Evolutionary conservation across 2,888 invertebrate species (phyloP).

Genomic region (Augiades crinisus): DNA sequence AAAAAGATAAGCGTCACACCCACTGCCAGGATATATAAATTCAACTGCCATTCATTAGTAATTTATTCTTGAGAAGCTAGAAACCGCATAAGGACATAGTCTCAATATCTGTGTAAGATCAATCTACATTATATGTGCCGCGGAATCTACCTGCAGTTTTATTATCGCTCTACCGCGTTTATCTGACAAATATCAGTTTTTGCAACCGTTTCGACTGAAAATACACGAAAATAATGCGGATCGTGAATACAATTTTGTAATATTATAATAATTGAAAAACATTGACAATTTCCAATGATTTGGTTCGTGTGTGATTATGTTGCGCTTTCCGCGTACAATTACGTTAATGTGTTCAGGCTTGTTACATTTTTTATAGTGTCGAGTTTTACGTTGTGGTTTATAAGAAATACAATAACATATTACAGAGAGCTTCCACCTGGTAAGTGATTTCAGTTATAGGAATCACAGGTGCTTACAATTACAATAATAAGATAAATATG

Average conservation of each 20-base stretch:
- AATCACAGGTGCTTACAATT: not conserved
- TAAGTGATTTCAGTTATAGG: slow-evolving; percentile 24
- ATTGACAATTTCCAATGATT: slow-evolving; percentile 6
- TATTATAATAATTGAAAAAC: not conserved
- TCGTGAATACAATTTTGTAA: not conserved
- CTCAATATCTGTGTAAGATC: not conserved
- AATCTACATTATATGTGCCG: slow-evolving; percentile 37
- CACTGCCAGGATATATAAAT: slow-evolving; percentile 29
- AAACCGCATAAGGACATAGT: slow-evolving; percentile 22
- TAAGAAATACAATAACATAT: slow-evolving; percentile 22
- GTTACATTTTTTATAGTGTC: not conserved
- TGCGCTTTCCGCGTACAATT: not conserved
- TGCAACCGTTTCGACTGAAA: not conserved
- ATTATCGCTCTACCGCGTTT: slow-evolving; percentile 10
- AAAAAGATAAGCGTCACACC: slow-evolving; percentile 29
- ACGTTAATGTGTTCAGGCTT: slow-evolving; percentile 60
- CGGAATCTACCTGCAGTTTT: slow-evolving; percentile 12
- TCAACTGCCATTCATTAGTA: slow-evolving; percentile 17
- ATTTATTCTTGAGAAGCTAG: slow-evolving; percentile 23
- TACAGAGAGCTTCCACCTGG: slow-evolving; percentile 33
- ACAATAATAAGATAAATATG: not conserved
- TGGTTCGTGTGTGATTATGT: not conserved
- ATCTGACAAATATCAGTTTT: not conserved
- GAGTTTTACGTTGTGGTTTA: slow-evolving; percentile 17
- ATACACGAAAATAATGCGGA: not conserved